These are phyloP conservation scores for Engystomops pustulosus DNA, from an alignment of 2,113 vertebrate species.

Conservation along the genomic window DNA sequence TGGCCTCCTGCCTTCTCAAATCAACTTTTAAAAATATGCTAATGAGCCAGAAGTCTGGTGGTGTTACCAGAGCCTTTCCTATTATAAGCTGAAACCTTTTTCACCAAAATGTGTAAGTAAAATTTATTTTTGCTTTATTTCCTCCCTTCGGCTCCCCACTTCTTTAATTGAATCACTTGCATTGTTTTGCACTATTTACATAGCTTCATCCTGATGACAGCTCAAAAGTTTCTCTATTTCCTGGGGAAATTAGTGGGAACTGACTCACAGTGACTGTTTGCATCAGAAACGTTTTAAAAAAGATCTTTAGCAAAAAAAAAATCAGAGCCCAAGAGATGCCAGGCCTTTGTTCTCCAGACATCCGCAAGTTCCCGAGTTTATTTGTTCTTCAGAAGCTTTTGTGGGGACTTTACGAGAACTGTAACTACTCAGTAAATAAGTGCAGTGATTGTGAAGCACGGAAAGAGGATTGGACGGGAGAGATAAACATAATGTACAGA, in stretches of 20 bases:
- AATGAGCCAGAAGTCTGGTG: too few relatives aligned
- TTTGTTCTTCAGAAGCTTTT: conserved; percentile 8
- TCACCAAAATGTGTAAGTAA: not conserved
- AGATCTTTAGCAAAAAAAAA: not conserved
- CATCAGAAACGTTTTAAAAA: not conserved
- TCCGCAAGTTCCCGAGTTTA: not conserved
- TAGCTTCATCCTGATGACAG: conserved; percentile 19
- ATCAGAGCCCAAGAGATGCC: not conserved
- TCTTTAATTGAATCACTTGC: not conserved
- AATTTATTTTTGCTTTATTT: not conserved
- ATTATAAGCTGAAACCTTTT: too few relatives aligned
- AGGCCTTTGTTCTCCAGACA: conserved; percentile 1
- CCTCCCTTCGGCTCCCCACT: not conserved
- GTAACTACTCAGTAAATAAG: not conserved
- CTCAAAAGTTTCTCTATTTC: not conserved
- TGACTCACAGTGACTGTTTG: not conserved
- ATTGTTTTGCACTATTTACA: not conserved
- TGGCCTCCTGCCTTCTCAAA: too few relatives aligned
- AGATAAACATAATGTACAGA: conserved; percentile 8
- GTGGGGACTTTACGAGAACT: conserved; percentile 12
- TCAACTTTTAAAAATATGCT: too few relatives aligned
- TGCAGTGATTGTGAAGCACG: not conserved
- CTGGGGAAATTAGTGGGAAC: conserved; percentile 23
- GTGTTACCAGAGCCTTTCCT: too few relatives aligned
- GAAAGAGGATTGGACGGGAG: not conserved